These are phyloP conservation scores for Choristoneura fumiferana DNA, from an alignment of 1,140 invertebrate genomes.

Conservation along the genomic window DNA sequence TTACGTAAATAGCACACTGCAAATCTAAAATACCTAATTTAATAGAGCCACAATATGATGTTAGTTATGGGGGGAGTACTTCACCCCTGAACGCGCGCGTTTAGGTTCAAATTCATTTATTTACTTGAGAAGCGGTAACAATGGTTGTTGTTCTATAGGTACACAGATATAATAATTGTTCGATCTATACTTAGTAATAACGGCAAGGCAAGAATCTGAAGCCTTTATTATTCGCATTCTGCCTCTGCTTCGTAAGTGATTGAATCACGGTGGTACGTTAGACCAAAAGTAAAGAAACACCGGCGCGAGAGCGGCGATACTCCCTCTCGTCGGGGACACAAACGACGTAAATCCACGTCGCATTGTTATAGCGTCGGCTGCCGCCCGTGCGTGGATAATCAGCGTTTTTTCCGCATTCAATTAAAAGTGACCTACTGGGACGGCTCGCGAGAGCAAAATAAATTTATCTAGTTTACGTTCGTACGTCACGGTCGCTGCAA, in stretches of 20 bases:
- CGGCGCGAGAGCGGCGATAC: too few relatives aligned
- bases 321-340: conserved; percentile 1
- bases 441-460: conserved; percentile 43
- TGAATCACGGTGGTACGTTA: conserved; percentile 12
- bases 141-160: too few relatives aligned
- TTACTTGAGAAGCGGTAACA: too few relatives aligned
- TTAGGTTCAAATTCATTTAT: not conserved
- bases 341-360: conserved; percentile 55
- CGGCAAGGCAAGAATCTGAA: not conserved
- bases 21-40: too few relatives aligned
- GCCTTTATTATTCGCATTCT: conserved; percentile 3
- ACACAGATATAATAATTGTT: too few relatives aligned
- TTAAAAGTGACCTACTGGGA: conserved; percentile 71
- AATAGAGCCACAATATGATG: too few relatives aligned
- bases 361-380: conserved; percentile 37
- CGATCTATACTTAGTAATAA: too few relatives aligned
- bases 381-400: conserved; percentile 66
- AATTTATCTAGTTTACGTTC: conserved; percentile 24
- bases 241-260: not conserved
- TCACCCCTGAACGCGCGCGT: not conserved
- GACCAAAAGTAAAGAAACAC: not conserved
- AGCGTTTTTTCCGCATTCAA: conserved; percentile 67
- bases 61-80: too few relatives aligned
- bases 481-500: conserved; percentile 18
- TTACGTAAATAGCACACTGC: too few relatives aligned